These are phyloP conservation scores for Drosophila ogumai DNA, from an alignment of 1,140 invertebrate genomes.

Conservation along the genomic window DNA sequence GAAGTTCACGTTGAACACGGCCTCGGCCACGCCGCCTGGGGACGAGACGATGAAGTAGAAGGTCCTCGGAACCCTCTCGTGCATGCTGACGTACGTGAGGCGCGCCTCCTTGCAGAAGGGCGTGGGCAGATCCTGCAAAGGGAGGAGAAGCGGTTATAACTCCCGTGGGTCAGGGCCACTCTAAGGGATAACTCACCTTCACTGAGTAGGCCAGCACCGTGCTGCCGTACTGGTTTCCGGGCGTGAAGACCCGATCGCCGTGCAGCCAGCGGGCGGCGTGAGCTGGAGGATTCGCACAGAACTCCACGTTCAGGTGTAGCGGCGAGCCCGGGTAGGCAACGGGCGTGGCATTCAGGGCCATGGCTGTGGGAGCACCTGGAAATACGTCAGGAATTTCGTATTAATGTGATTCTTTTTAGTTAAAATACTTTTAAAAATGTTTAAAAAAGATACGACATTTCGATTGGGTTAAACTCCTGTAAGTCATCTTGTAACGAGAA, in stretches of 20 bases:
- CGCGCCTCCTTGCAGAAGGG: conserved; percentile 84
- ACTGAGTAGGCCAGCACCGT: conserved; percentile 83
- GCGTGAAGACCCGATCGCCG: conserved; percentile 84
- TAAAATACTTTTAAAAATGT: background rate
- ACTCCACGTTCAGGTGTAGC: conserved; percentile 86
- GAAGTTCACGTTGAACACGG: conserved; percentile 83
- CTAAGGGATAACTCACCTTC: conserved; percentile 57
- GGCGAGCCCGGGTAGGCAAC: conserved; percentile 86
- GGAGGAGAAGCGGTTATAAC: background rate
- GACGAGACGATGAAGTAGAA: conserved; percentile 84
- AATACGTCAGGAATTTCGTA: background rate
- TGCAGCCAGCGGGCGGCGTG: conserved; percentile 84
- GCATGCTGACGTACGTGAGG: conserved; percentile 84
- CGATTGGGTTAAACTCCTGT: background rate
- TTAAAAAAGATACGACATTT: background rate
- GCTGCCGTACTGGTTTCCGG: conserved; percentile 84
- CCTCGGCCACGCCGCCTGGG: conserved; percentile 82
- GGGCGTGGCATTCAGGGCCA: conserved; percentile 85
- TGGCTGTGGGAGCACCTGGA: conserved; percentile 85
- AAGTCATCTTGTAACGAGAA: background rate
- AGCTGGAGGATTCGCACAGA: conserved; percentile 86
- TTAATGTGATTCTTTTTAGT: background rate
- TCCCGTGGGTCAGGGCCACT: background rate
- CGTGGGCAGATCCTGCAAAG: conserved; percentile 78
- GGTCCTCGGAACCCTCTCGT: conserved; percentile 82